A percentile compares a stretch with the other conserved stretches of the same genome.
phyloP scores from a whole-genome alignment of 2,113 vertebrate species.

The Myotis brandtii region DNA sequence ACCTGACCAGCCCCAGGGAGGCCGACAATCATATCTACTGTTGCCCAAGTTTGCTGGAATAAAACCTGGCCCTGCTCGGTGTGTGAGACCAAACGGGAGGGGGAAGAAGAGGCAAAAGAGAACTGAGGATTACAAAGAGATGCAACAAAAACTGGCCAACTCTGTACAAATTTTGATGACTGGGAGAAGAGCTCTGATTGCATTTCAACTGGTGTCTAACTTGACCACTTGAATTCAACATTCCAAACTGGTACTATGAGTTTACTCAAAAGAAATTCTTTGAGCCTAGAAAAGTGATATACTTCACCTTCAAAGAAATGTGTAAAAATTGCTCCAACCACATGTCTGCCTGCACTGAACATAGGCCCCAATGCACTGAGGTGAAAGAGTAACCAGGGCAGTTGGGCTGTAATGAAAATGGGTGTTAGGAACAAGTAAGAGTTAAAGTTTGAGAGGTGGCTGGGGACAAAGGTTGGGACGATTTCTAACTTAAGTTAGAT shows the following conservation, averaged over 20 bases:
- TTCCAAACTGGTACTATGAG: not conserved
- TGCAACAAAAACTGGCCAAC: not conserved
- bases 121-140: not conserved
- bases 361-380: not conserved
- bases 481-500: not conserved
- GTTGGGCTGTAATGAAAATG: not conserved
- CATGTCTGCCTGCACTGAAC: not conserved
- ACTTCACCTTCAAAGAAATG: not conserved
- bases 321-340: not conserved
- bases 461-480: not conserved
- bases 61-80: slow-evolving; percentile 70
- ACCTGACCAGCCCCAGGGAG: slow-evolving; percentile 81
- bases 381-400: not conserved
- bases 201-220: not conserved
- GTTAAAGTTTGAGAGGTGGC: not conserved
- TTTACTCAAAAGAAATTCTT: not conserved
- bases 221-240: not conserved
- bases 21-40: slow-evolving; percentile 83
- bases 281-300: not conserved
- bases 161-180: not conserved
- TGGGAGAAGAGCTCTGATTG: not conserved
- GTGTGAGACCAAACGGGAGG: not conserved
- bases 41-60: slow-evolving; percentile 72
- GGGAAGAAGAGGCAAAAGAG: not conserved
- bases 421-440: not conserved